These are phyloP conservation scores for Drosophila flavopinicola DNA, from an alignment of 2,888 invertebrate genomes.

Conservation along the genomic window DNA sequence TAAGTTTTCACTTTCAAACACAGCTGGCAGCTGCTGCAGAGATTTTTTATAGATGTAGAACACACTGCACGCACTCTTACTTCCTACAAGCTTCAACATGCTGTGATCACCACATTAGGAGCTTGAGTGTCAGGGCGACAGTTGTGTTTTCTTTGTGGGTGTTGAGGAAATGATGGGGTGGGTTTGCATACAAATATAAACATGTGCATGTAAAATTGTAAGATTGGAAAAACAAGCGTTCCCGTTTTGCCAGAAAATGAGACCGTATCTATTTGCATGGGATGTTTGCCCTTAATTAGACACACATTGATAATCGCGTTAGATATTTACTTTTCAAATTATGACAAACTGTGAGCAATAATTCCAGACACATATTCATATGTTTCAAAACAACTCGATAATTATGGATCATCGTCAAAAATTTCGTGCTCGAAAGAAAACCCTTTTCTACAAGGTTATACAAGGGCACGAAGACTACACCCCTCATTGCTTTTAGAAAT, in stretches of 20 bases:
- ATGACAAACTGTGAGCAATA: conserved; percentile 63
- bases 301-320: neutral
- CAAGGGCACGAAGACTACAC: too few species aligned
- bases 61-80: conserved; percentile 45
- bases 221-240: conserved; percentile 3
- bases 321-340: conserved; percentile 61
- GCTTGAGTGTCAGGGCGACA: conserved; percentile 38
- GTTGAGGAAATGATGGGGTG: conserved; percentile 31
- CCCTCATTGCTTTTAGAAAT: too few species aligned
- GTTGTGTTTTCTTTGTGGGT: conserved; percentile 54
- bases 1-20: conserved; percentile 65
- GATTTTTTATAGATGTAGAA: conserved; percentile 62
- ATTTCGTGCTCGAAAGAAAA: too few species aligned
- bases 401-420: too few species aligned
- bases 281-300: neutral
- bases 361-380: conserved; percentile 32
- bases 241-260: conserved; percentile 8
- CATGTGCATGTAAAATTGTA: neutral
- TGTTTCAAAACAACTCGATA: too few species aligned
- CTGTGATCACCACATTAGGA: conserved; percentile 22
- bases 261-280: neutral
- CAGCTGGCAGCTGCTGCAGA: conserved; percentile 62
- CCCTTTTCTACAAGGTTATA: too few species aligned
- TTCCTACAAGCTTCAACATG: conserved; percentile 48
- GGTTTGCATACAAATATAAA: neutral